A percentile compares a stretch with the other conserved stretches of the same genome.
phyloP scores from a whole-genome alignment of 2,797 vertebrate genomes.

The Intellagama lesueurii region DNA sequence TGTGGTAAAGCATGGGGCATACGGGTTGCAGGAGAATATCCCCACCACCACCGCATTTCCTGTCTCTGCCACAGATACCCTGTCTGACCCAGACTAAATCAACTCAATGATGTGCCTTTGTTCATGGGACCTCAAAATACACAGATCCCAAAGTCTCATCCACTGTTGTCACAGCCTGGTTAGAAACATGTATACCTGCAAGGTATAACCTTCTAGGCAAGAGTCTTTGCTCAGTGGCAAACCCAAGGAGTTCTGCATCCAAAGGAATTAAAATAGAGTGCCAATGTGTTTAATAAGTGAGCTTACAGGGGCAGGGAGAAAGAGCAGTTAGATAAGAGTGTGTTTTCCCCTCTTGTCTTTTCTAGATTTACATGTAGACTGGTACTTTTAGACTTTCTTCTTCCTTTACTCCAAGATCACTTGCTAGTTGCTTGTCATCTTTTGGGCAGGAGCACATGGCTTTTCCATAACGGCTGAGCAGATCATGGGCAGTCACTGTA shows the following conservation, averaged over 20 bases:
- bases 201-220: neutral
- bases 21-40: neutral
- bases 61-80: constrained; percentile 19
- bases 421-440: no score
- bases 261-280: neutral
- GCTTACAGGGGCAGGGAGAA: no score
- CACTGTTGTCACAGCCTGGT: neutral
- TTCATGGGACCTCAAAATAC: constrained; percentile 2
- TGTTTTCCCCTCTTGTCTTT: no score
- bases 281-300: no score
- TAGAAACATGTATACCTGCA: neutral
- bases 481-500: no score
- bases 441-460: no score
- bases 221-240: neutral
- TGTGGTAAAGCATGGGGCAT: constrained; percentile 6
- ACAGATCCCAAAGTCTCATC: constrained; percentile 11
- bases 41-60: neutral
- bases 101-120: neutral
- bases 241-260: no score
- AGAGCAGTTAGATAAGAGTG: no score
- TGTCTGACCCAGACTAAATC: constrained; percentile 18
- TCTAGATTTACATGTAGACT: no score
- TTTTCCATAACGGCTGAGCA: no score
- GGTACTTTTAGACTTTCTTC: no score
- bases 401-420: no score